Evolutionary conservation across 2,888 invertebrate genomes (phyloP).

Genomic region (Hypolimnas misippus): DNA sequence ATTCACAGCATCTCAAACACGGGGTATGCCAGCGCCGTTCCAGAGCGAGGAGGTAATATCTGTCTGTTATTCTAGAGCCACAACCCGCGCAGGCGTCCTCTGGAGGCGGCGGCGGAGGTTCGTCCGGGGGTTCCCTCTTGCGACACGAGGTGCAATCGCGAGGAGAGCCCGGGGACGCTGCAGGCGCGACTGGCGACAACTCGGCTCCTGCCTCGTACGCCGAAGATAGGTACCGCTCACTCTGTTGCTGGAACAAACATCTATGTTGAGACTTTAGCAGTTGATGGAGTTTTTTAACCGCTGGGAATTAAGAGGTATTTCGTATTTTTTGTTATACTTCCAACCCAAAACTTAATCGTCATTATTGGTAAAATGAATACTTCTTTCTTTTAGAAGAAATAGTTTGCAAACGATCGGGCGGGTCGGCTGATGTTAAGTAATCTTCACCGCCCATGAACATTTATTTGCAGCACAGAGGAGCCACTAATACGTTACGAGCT

Average conservation of each 20-base stretch:
- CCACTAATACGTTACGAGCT: no score
- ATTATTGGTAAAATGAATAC: no score
- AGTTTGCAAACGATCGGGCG: no score
- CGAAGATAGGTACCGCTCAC: slow-evolving; percentile 86
- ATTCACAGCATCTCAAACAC: slow-evolving; percentile 95
- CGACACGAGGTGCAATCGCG: slow-evolving; percentile 85
- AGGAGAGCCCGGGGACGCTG: slow-evolving; percentile 85
- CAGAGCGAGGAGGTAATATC: slow-evolving; percentile 95
- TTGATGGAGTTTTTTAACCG: no score
- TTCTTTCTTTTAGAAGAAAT: no score
- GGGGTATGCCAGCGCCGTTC: slow-evolving; percentile 97
- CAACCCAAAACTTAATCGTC: no score
- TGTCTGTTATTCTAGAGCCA: slow-evolving; percentile 92
- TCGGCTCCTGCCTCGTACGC: slow-evolving; percentile 89
- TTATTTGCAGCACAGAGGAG: no score
- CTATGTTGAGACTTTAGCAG: background rate
- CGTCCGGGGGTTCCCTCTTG: slow-evolving; percentile 83
- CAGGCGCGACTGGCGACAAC: slow-evolving; percentile 89
- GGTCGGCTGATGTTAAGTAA: no score
- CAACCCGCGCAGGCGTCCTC: slow-evolving; percentile 93
- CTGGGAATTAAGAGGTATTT: background rate
- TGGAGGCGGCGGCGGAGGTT: slow-evolving; percentile 69
- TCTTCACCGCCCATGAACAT: no score
- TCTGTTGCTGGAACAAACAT: slow-evolving; percentile 84
- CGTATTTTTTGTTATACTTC: no score